phyloP scores from a whole-genome alignment of 2,888 invertebrate genomes.

The Steromphala cineraria region DNA sequence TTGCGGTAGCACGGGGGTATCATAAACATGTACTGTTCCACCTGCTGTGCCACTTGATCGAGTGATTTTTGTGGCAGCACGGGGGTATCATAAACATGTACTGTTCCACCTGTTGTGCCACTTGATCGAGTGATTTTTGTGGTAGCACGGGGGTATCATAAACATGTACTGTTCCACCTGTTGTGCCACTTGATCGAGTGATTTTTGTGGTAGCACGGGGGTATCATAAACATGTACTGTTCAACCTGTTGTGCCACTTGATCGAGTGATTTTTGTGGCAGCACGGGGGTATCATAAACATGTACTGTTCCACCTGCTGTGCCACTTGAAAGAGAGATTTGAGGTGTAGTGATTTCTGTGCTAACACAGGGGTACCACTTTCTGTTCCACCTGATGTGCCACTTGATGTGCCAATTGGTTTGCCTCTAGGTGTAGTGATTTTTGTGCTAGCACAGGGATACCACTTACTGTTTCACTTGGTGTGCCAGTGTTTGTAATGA shows the following conservation, averaged over 20 bases:
- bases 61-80: neutral
- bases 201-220: no score
- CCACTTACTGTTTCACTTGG: neutral
- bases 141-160: no score
- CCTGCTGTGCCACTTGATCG: neutral
- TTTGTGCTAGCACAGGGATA: no score
- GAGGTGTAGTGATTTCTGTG: neutral
- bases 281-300: no score
- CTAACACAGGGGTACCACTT: neutral
- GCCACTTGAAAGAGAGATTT: no score
- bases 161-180: neutral
- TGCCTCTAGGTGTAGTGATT: neutral
- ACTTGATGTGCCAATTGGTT: neutral
- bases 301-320: neutral
- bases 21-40: no score
- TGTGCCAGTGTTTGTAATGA: neutral
- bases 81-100: no score
- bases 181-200: neutral
- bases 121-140: neutral
- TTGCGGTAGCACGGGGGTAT: no score
- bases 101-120: neutral
- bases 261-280: neutral
- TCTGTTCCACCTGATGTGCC: neutral
- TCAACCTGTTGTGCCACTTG: neutral
- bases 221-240: neutral